Conservation (phyloP, 2,888 invertebrate species). For the Eustalomyia histrio region DNA sequence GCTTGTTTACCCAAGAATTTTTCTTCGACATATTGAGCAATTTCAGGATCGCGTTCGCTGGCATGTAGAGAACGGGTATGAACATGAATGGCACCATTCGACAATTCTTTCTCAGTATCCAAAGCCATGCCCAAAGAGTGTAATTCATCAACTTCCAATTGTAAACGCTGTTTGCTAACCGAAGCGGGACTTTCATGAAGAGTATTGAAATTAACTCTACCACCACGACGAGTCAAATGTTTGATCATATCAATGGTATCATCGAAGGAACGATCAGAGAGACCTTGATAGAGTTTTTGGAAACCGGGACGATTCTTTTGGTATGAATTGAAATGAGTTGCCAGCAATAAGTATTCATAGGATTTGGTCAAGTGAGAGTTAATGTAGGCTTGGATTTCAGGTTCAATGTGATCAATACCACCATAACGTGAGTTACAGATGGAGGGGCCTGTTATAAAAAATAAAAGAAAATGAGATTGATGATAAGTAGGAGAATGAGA, state of each 20-base stretch:
- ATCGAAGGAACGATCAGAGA: conserved; percentile 88
- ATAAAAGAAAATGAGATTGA: conserved; percentile 30
- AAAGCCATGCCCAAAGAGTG: conserved; percentile 87
- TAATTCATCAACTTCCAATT: conserved; percentile 81
- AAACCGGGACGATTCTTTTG: conserved; percentile 88
- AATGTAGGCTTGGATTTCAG: conserved; percentile 75
- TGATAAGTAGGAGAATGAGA: neutral
- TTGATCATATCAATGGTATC: conserved; percentile 88
- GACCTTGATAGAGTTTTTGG: conserved; percentile 85
- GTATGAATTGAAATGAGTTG: conserved; percentile 88
- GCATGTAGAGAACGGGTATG: conserved; percentile 83
- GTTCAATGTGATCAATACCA: conserved; percentile 72
- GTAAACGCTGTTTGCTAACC: conserved; percentile 65
- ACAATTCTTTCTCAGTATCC: conserved; percentile 87
- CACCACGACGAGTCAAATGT: conserved; percentile 87
- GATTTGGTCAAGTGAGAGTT: conserved; percentile 86
- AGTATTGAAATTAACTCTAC: conserved; percentile 81
- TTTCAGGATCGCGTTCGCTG: conserved; percentile 84
- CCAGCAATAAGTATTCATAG: conserved; percentile 87
- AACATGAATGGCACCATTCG: conserved; percentile 84
- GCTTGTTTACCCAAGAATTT: conserved; percentile 87
- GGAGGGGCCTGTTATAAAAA: conserved; percentile 50
- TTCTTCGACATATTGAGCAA: conserved; percentile 88
- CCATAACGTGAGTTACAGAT: conserved; percentile 73
- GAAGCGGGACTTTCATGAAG: conserved; percentile 68